phyloP scores from a whole-genome alignment of 2,888 invertebrate genomes.

The Macroteleia sp. region DNA sequence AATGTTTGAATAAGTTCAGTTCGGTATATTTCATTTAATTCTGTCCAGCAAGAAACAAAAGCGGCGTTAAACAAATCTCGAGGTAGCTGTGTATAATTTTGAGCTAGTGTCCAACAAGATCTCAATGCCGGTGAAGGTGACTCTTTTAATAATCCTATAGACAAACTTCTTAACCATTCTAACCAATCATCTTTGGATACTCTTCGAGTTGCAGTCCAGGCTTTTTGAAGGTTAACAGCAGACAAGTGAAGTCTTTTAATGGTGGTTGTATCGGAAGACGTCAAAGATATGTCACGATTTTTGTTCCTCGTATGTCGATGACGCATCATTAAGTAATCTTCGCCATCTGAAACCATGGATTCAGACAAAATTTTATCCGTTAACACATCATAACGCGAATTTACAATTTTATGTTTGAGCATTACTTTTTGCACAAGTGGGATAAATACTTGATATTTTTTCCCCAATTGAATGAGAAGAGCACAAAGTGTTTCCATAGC shows the following conservation, averaged over 20 bases:
- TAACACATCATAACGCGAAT: constrained; percentile 91
- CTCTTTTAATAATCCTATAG: constrained; percentile 96
- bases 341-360: constrained; percentile 90
- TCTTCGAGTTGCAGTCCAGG: constrained; percentile 95
- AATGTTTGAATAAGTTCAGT: constrained; percentile 93
- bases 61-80: constrained; percentile 99
- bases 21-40: constrained; percentile 92
- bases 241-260: constrained; percentile 93
- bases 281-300: constrained; percentile 88
- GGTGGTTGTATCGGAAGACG: constrained; percentile 88
- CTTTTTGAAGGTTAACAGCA: constrained; percentile 92
- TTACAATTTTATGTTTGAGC: constrained; percentile 90
- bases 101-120: constrained; percentile 96
- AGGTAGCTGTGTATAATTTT: constrained; percentile 97
- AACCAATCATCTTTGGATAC: constrained; percentile 99
- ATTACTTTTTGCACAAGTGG: constrained; percentile 95
- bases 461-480: constrained; percentile 93
- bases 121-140: constrained; percentile 97
- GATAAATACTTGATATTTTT: constrained; percentile 96
- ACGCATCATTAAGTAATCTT: constrained; percentile 88
- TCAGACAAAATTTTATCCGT: constrained; percentile 89
- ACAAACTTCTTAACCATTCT: constrained; percentile 96
- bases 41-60: constrained; percentile 99
- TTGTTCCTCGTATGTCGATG: constrained; percentile 88
- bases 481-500: constrained; percentile 97